Evolutionary conservation across 2,888 invertebrate genomes (phyloP).

Genomic region (Lucinisca nassula): DNA sequence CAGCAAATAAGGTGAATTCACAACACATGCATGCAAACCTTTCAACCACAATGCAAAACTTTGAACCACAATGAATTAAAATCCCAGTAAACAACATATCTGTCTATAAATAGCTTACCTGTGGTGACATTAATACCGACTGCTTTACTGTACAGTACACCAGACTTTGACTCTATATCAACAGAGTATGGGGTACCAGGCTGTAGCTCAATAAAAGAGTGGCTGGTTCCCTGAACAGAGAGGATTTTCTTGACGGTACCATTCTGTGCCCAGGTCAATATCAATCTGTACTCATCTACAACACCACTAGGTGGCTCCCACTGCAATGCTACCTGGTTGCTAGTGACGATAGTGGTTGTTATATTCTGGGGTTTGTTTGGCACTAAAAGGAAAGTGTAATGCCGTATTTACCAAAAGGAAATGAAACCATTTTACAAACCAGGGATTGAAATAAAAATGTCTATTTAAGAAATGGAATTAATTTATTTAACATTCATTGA

Average conservation of each 20-base stretch:
- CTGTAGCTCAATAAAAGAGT: constrained; percentile 66
- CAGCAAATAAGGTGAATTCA: too few species aligned
- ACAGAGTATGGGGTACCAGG: constrained; percentile 73
- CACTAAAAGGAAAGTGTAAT: constrained; percentile 59
- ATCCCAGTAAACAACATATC: too few species aligned
- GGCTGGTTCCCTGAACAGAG: constrained; percentile 48
- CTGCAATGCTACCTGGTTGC: constrained; percentile 62
- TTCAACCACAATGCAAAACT: neutral
- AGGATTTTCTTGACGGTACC: constrained; percentile 40
- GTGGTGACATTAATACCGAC: constrained; percentile 55
- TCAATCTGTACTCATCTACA: constrained; percentile 74
- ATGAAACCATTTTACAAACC: too few species aligned
- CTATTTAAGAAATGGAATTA: too few species aligned
- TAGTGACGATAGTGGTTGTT: constrained; percentile 58
- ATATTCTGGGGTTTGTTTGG: constrained; percentile 72
- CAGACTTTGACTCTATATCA: constrained; percentile 63
- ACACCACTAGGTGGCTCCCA: constrained; percentile 75
- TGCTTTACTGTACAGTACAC: constrained; percentile 53
- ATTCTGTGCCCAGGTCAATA: constrained; percentile 57
- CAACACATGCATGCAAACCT: neutral
- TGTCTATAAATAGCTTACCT: constrained; percentile 55
- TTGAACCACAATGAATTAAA: too few species aligned
- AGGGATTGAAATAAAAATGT: too few species aligned
- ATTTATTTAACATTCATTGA: too few species aligned
- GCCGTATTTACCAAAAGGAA: too few species aligned